Percentiles rank a stretch among this genome's conserved stretches.
These are phyloP conservation scores for Itoplectis maculator DNA, from an alignment of 2,888 invertebrate species.

Conservation along the genomic window DNA sequence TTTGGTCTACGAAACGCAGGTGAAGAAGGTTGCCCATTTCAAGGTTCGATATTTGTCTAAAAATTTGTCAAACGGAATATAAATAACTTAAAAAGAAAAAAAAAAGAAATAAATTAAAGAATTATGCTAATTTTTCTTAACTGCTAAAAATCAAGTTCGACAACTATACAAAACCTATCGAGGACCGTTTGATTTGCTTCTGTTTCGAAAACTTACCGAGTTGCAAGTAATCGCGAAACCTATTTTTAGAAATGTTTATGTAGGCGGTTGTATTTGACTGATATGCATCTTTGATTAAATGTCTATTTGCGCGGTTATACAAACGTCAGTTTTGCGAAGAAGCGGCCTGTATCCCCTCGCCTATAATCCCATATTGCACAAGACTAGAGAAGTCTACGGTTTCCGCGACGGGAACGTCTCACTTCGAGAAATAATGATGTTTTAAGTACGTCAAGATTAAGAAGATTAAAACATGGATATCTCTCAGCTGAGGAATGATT, in stretches of 20 bases:
- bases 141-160: neutral
- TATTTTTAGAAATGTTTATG: neutral
- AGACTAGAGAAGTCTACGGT: constrained; percentile 22
- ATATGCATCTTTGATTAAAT: constrained; percentile 7
- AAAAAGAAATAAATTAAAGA: neutral
- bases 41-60: neutral
- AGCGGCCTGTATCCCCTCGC: neutral
- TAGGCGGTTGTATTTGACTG: neutral
- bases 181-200: neutral
- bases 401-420: constrained; percentile 3
- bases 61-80: neutral
- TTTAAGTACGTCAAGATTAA: constrained; percentile 40
- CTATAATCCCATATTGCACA: constrained; percentile 17
- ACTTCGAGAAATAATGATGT: constrained; percentile 21
- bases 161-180: neutral
- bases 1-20: no score
- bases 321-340: neutral
- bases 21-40: no score
- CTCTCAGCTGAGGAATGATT: constrained; percentile 44
- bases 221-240: neutral
- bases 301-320: neutral
- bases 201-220: neutral
- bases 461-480: constrained; percentile 32
- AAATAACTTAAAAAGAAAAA: neutral
- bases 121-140: neutral